Conservation (phyloP, 2,113 vertebrate genomes). For the Myodes glareolus region DNA sequence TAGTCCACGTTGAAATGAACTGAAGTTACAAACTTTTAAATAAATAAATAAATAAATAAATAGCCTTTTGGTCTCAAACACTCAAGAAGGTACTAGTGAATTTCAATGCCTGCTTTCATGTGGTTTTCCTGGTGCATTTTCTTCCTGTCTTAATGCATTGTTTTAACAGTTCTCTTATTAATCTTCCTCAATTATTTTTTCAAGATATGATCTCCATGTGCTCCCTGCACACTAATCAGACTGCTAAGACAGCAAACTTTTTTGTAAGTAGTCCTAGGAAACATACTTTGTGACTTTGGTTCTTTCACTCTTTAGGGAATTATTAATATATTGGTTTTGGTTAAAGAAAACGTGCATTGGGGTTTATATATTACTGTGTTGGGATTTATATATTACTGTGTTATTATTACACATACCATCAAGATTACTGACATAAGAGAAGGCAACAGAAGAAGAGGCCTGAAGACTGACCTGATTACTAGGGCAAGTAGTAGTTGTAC, state of each 20-base stretch:
- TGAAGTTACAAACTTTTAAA: not conserved
- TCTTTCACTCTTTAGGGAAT: not conserved
- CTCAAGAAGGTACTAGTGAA: not conserved
- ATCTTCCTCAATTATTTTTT: not conserved
- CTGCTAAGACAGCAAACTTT: not conserved
- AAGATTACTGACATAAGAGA: not conserved
- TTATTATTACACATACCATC: not conserved
- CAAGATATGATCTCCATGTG: not conserved
- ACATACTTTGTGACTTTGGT: rapidly evolving
- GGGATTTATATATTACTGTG: not conserved
- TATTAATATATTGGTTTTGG: not conserved
- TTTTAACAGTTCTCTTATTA: not conserved
- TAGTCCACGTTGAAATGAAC: not conserved
- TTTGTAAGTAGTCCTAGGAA: not conserved
- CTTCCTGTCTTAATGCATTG: not conserved
- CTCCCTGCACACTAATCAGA: not conserved
- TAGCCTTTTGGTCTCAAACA: not conserved
- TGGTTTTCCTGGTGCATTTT: not conserved
- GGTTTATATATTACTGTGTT: not conserved
- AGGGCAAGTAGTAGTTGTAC: not conserved
- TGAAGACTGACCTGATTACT: not conserved
- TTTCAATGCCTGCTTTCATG: not conserved
- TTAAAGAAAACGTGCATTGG: not conserved
- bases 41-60: too few relatives aligned
- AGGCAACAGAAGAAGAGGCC: not conserved